Evolutionary conservation across 2,113 vertebrate genomes (phyloP).

Genomic region (Numenius arquata): DNA sequence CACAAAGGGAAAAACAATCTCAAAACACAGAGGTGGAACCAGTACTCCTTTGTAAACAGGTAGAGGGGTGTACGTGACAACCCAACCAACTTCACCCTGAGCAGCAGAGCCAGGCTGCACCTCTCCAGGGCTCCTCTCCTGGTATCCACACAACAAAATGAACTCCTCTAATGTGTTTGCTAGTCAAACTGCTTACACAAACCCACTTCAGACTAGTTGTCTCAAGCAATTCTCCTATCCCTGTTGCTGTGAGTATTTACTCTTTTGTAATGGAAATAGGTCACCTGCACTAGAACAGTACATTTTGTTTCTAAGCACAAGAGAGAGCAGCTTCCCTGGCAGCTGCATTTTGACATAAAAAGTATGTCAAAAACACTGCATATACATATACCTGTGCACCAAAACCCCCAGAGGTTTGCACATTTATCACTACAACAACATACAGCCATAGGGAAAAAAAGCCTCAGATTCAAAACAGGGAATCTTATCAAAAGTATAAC

Average conservation of each 20-base stretch:
- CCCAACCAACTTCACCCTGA: too few species aligned
- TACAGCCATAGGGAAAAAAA: not conserved
- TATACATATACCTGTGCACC: not conserved
- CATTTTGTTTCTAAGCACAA: not conserved
- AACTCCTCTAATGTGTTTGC: not conserved
- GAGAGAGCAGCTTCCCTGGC: not conserved
- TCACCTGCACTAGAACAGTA: not conserved
- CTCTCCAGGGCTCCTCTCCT: not conserved
- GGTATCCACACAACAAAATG: not conserved
- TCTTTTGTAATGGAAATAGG: conserved; percentile 12
- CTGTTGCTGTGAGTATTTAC: not conserved
- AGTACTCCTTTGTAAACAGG: not conserved
- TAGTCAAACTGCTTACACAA: not conserved
- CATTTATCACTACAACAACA: not conserved
- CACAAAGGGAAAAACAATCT: not conserved
- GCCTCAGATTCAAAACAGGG: not conserved
- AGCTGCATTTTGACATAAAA: not conserved
- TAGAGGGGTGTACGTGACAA: not conserved
- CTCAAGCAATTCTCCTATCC: not conserved
- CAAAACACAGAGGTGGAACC: not conserved
- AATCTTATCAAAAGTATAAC: not conserved
- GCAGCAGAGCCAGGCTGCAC: not conserved
- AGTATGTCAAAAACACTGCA: not conserved
- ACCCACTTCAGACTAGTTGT: not conserved
- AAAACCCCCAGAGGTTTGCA: not conserved